A percentile compares a stretch with the other conserved stretches of the same genome.
These are phyloP conservation scores for Clamator glandarius DNA, from an alignment of 2,797 vertebrate genomes.

Conservation along the genomic window DNA sequence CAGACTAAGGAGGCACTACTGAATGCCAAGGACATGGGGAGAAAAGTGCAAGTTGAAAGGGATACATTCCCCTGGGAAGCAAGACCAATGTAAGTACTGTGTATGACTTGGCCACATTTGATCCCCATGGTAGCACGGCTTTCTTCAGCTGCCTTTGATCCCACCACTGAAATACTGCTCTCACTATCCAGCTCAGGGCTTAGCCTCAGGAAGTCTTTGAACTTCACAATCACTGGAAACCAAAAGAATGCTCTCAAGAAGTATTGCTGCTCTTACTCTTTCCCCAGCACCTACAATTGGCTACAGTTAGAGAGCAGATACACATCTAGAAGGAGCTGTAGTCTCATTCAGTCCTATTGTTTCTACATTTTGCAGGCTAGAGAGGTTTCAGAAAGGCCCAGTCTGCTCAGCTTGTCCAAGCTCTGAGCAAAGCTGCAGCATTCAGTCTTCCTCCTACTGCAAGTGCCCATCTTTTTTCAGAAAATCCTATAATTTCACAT, in stretches of 20 bases:
- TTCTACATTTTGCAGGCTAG: neutral
- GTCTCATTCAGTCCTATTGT: neutral
- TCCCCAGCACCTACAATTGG: neutral
- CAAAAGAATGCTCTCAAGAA: neutral
- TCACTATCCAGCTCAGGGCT: neutral
- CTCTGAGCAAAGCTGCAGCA: neutral
- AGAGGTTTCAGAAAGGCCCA: neutral
- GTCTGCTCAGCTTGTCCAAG: neutral
- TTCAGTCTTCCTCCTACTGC: neutral
- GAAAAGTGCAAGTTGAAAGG: neutral
- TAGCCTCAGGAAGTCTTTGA: neutral
- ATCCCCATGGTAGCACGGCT: neutral
- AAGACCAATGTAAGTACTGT: neutral
- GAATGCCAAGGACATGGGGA: neutral
- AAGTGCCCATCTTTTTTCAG: neutral
- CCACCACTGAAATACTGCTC: neutral
- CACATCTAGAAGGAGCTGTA: neutral
- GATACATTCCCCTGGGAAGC: neutral
- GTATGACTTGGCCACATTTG: neutral
- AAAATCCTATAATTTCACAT: neutral
- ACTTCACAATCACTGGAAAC: neutral
- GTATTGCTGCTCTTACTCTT: neutral
- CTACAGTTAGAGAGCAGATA: neutral
- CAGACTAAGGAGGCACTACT: neutral
- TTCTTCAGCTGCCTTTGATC: neutral